Percentiles rank a stretch among this genome's conserved stretches.
Evolutionary conservation across 2,113 vertebrate genomes (phyloP).

Genomic region (Pristiophorus japonicus): DNA sequence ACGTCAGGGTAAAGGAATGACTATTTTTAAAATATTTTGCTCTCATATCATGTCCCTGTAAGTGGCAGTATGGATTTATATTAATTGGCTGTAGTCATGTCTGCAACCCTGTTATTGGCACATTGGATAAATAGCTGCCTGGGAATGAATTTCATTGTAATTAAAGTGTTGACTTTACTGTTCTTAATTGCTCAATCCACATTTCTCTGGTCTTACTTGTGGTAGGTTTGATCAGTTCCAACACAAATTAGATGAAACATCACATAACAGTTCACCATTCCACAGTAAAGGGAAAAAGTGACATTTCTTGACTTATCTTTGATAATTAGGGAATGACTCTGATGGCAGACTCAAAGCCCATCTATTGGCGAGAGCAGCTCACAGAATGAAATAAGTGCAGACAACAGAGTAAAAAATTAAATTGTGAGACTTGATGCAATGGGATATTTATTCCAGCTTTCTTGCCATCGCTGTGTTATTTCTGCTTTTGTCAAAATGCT

Average conservation of each 20-base stretch:
- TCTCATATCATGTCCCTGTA: not conserved
- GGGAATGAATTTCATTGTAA: not conserved
- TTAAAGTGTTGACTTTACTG: constrained; percentile 17
- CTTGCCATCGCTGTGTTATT: not conserved
- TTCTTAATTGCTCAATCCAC: not conserved
- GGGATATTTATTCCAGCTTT: not conserved
- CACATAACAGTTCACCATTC: not conserved
- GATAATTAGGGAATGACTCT: not conserved
- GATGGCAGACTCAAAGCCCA: not conserved
- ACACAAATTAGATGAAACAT: constrained; percentile 2
- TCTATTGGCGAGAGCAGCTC: not conserved
- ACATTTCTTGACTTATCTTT: not conserved
- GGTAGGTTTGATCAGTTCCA: not conserved
- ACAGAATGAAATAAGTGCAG: not conserved
- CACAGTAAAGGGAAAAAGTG: not conserved
- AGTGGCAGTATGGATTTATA: not conserved
- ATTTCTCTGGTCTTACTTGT: not conserved
- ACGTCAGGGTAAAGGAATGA: not conserved
- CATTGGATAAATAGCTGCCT: not conserved
- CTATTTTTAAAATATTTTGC: not conserved
- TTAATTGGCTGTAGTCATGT: not conserved
- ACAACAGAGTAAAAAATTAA: not conserved
- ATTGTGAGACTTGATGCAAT: not conserved
- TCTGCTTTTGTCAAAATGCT: not conserved
- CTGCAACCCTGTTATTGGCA: not conserved